Conservation (phyloP, 2,797 vertebrate genomes). For the Menidia menidia region DNA sequence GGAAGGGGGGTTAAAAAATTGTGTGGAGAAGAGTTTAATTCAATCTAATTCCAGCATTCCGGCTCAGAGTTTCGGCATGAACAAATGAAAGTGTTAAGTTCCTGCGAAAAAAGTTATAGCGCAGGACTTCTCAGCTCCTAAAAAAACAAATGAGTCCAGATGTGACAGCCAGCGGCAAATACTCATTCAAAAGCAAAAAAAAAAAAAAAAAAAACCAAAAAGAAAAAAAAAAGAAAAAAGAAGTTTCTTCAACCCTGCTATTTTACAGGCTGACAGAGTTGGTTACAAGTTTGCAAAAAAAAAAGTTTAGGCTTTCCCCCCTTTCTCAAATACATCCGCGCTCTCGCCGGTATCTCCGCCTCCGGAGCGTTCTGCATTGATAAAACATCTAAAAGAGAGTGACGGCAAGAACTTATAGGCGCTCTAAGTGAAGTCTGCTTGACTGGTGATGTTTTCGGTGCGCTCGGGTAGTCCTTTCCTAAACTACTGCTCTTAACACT, state of each 20-base stretch:
- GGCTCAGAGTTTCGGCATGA: conserved; percentile 37
- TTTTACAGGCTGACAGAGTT: conserved; percentile 54
- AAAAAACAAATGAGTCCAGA: conserved; percentile 58
- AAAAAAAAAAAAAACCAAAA: neutral
- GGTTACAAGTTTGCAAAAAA: conserved; percentile 50
- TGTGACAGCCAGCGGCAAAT: conserved; percentile 68
- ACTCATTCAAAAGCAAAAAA: conserved; percentile 67
- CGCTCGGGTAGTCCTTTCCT: conserved; percentile 72
- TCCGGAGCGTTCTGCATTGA: conserved; percentile 40
- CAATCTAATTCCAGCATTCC: conserved; percentile 57
- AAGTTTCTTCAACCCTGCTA: conserved; percentile 61
- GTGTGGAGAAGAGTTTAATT: conserved; percentile 5
- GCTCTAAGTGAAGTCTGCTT: conserved; percentile 66
- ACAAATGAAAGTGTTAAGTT: conserved; percentile 42
- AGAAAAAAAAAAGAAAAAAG: conserved; percentile 1
- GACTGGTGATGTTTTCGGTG: conserved; percentile 72
- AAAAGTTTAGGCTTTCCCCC: conserved; percentile 37
- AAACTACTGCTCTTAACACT: conserved; percentile 79
- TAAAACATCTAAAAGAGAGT: conserved; percentile 62
- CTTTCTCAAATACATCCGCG: conserved; percentile 47
- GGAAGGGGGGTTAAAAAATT: conserved; percentile 13
- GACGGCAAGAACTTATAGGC: conserved; percentile 35
- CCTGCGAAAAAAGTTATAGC: conserved; percentile 36
- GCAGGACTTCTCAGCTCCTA: conserved; percentile 62
- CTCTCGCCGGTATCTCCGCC: conserved; percentile 57